phyloP scores from a whole-genome alignment of 2,797 vertebrate species.

The Loriculus beryllinus region DNA sequence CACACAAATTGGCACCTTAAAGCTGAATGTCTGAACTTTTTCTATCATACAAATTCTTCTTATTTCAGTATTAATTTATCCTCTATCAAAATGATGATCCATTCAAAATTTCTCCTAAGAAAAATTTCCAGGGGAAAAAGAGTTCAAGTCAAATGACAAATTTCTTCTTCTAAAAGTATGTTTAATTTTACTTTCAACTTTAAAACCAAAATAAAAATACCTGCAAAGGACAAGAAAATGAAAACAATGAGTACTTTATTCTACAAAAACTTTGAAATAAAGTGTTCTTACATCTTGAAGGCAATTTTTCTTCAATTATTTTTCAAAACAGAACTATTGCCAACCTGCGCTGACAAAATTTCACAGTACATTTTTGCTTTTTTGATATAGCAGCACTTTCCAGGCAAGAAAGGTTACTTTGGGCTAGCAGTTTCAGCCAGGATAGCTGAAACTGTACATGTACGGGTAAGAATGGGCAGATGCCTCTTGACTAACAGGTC shows the following conservation, averaged over 20 bases:
- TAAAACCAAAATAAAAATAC: not conserved
- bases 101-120: not conserved
- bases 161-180: not conserved
- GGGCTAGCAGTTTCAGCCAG: not conserved
- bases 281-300: not conserved
- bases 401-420: not conserved
- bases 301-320: not conserved
- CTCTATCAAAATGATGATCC: not conserved
- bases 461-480: not conserved
- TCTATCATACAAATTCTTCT: not conserved
- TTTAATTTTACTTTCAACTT: not conserved
- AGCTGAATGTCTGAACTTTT: not conserved
- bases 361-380: not conserved
- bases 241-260: not conserved
- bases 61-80: not conserved
- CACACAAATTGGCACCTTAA: not conserved
- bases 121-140: not conserved
- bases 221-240: not conserved
- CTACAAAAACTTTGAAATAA: not conserved
- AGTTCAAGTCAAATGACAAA: not conserved
- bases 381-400: not conserved
- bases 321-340: not conserved
- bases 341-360: not conserved
- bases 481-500: not conserved
- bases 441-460: not conserved